These are phyloP conservation scores for Chamaetylas fuelleborni DNA, from an alignment of 2,113 vertebrate species.

Conservation along the genomic window DNA sequence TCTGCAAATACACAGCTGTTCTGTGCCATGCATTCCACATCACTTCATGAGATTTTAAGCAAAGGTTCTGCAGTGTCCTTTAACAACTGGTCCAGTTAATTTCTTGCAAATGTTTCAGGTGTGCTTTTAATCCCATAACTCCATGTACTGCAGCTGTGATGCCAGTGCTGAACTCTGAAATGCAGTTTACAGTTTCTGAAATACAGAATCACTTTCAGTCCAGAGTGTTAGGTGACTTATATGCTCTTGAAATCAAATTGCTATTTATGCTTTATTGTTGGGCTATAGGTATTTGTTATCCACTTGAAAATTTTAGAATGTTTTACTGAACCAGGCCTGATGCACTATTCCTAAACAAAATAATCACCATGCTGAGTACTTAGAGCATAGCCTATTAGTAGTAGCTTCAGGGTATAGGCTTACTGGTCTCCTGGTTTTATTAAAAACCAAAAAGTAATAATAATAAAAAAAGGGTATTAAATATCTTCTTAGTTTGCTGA, in stretches of 20 bases:
- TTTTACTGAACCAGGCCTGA: not conserved
- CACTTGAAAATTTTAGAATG: not conserved
- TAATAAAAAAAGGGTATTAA: not conserved
- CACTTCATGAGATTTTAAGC: not conserved
- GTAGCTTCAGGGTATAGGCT: not conserved
- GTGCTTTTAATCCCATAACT: not conserved
- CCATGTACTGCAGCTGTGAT: not conserved
- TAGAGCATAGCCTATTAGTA: not conserved
- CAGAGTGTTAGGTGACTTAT: not conserved
- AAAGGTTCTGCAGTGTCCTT: not conserved
- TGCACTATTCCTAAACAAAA: not conserved
- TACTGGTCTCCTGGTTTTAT: not conserved
- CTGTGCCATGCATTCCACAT: not conserved
- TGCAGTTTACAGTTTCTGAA: not conserved
- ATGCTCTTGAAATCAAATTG: not conserved
- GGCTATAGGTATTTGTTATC: not conserved
- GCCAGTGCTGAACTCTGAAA: not conserved
- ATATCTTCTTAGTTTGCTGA: constrained; percentile 30
- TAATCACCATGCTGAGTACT: not conserved
- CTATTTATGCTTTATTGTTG: not conserved
- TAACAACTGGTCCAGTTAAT: not conserved
- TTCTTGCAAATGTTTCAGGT: not conserved
- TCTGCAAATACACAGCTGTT: not conserved
- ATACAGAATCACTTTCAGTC: not conserved
- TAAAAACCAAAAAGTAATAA: not conserved